These are phyloP conservation scores for Fulmarus glacialis DNA, from an alignment of 2,113 vertebrate species.

Conservation along the genomic window DNA sequence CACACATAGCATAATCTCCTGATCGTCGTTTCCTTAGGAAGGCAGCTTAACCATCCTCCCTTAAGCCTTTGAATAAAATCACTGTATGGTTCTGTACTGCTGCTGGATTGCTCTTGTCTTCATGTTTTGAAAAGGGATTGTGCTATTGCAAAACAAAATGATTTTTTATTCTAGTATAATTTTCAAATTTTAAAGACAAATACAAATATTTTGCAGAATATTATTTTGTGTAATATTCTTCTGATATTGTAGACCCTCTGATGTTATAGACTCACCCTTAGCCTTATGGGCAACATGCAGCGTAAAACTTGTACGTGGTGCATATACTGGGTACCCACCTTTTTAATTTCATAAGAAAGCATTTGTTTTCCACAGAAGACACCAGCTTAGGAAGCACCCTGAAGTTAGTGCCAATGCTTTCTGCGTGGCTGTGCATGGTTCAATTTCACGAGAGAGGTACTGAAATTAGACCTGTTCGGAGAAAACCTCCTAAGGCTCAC, in stretches of 20 bases:
- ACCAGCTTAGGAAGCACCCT: neutral
- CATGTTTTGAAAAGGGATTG: neutral
- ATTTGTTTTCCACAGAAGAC: neutral
- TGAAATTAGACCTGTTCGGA: neutral
- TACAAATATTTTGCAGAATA: neutral
- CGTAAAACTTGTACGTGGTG: accelerated
- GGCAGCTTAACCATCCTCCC: neutral
- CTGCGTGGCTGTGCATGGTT: neutral
- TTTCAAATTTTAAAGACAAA: neutral
- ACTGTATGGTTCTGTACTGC: neutral
- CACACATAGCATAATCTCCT: neutral
- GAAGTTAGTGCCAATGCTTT: neutral
- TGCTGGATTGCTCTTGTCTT: neutral
- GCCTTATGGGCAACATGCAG: neutral
- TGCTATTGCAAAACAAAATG: neutral
- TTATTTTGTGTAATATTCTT: neutral
- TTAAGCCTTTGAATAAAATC: neutral
- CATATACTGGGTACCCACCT: neutral
- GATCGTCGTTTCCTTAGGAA: neutral
- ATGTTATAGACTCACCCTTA: neutral
- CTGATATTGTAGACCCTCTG: neutral
- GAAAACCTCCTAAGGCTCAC: neutral
- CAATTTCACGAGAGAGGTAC: neutral
- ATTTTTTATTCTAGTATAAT: neutral
- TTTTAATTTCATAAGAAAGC: neutral